A percentile compares a stretch with the other conserved stretches of the same genome.
Evolutionary conservation across 2,888 invertebrate species (phyloP).

Genomic region (Corbicula japonica): DNA sequence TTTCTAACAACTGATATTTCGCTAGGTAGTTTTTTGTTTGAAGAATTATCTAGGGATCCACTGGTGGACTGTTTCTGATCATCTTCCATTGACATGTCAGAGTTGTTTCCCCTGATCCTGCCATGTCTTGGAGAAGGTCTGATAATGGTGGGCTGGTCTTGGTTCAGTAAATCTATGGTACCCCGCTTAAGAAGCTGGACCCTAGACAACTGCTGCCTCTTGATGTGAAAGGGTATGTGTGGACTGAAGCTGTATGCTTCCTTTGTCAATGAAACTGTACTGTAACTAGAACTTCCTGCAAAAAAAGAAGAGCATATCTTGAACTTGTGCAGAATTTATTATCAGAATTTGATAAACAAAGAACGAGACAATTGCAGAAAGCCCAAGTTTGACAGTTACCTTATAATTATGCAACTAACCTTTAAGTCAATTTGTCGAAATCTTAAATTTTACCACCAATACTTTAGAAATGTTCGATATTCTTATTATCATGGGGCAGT

Average conservation of each 20-base stretch:
- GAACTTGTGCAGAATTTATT: not conserved
- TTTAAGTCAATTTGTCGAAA: too few relatives aligned
- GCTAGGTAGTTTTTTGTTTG: not conserved
- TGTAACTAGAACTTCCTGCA: slow-evolving; percentile 6
- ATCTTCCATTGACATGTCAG: not conserved
- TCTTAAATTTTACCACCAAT: too few relatives aligned
- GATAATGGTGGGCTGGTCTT: slow-evolving; percentile 29
- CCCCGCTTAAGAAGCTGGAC: slow-evolving; percentile 69
- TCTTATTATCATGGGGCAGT: too few relatives aligned
- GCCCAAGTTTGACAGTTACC: too few relatives aligned
- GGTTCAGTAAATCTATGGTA: slow-evolving; percentile 52
- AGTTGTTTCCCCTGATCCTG: not conserved
- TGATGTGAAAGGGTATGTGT: slow-evolving; percentile 62
- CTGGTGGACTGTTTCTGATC: not conserved
- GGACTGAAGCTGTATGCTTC: slow-evolving; percentile 50
- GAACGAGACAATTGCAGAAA: too few relatives aligned
- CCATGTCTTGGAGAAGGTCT: slow-evolving; percentile 46
- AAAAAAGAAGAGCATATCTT: not conserved
- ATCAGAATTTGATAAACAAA: too few relatives aligned
- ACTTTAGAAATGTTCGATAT: too few relatives aligned
- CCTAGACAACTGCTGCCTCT: slow-evolving; percentile 66
- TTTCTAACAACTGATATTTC: slow-evolving; percentile 45
- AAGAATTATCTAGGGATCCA: not conserved
- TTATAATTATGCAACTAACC: too few relatives aligned
- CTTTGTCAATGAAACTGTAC: slow-evolving; percentile 7